Conservation (phyloP, 2,113 vertebrate species). For the Stictonetta naevosa region DNA sequence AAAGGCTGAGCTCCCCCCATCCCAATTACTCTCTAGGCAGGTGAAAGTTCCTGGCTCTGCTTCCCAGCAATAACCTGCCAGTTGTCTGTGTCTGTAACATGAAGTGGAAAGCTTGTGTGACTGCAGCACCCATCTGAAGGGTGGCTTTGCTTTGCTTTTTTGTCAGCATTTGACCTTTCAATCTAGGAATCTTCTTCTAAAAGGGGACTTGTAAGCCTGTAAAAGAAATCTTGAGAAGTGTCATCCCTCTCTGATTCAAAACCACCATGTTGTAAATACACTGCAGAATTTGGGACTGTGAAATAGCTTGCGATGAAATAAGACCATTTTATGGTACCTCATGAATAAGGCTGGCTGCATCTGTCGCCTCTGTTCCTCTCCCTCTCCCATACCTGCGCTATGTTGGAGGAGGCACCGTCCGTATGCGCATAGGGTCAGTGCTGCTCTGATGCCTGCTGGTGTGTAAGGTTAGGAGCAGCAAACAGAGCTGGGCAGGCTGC, state of each 20-base stretch:
- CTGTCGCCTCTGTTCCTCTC: not conserved
- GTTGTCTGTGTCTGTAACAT: accelerated
- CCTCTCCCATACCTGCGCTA: accelerated
- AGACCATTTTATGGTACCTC: not conserved
- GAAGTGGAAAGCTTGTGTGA: not conserved
- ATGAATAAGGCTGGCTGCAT: not conserved
- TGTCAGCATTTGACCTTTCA: not conserved
- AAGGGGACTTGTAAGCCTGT: not conserved
- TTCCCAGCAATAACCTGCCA: not conserved
- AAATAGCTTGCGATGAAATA: constrained; percentile 41
- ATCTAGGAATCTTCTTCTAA: not conserved
- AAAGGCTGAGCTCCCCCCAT: not conserved
- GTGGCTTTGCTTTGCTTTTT: not conserved
- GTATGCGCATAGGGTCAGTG: not conserved
- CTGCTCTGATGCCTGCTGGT: not conserved
- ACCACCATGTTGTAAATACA: constrained; percentile 24
- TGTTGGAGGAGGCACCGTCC: not conserved
- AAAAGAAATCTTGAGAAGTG: not conserved
- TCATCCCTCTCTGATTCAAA: constrained; percentile 9
- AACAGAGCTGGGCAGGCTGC: not conserved
- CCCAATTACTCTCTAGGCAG: not conserved
- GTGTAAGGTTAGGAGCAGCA: not conserved
- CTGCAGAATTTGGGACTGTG: constrained; percentile 11
- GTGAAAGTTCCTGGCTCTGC: constrained; percentile 42
- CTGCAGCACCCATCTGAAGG: not conserved